A percentile compares a stretch with the other conserved stretches of the same genome.
These are phyloP conservation scores for Gallinago jamesoni DNA, from an alignment of 2,113 vertebrate genomes.

Conservation along the genomic window DNA sequence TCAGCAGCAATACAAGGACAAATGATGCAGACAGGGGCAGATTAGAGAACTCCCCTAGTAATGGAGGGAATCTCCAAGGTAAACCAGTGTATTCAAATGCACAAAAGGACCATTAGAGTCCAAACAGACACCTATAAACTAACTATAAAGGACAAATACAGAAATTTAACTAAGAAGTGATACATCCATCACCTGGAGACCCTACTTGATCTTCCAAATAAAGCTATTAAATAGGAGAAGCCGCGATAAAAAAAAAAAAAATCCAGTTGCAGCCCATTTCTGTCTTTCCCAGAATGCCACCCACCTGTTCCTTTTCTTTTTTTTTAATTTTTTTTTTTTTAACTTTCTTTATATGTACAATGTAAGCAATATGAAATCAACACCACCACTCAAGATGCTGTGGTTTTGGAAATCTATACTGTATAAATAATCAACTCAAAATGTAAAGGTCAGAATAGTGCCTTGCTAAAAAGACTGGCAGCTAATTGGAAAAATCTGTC, in stretches of 20 bases:
- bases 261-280: not conserved
- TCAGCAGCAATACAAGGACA: not conserved
- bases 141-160: not conserved
- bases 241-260: not conserved
- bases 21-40: not conserved
- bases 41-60: not conserved
- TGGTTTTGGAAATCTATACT: not conserved
- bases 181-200: not conserved
- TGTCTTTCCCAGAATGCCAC: not conserved
- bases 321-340: not conserved
- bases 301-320: not conserved
- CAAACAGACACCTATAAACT: not conserved
- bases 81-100: not conserved
- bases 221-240: not conserved
- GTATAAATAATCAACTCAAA: constrained; percentile 7
- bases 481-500: constrained; percentile 6
- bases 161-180: not conserved
- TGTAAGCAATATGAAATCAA: not conserved
- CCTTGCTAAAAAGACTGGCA: constrained; percentile 1
- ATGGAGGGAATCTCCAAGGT: not conserved
- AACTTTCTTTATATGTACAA: not conserved
- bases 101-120: not conserved
- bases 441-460: not conserved
- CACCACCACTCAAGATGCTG: not conserved
- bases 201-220: not conserved